These are phyloP conservation scores for Reticulitermes lucifugus DNA, from an alignment of 2,888 invertebrate genomes.

Conservation along the genomic window DNA sequence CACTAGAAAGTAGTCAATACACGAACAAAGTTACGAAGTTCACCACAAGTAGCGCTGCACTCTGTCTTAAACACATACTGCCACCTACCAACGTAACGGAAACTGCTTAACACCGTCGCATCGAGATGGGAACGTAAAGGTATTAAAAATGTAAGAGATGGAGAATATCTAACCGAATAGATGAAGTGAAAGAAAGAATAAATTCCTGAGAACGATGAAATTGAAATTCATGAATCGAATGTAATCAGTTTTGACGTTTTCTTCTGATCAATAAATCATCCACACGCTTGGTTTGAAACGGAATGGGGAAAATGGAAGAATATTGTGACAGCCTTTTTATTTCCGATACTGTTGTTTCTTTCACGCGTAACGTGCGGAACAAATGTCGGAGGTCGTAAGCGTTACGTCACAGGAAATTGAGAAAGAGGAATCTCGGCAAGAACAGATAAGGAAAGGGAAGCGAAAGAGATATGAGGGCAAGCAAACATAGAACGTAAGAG, in stretches of 20 bases:
- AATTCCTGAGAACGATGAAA: slow-evolving; percentile 12
- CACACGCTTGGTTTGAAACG: background rate
- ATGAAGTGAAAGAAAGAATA: slow-evolving; percentile 26
- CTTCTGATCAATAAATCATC: background rate
- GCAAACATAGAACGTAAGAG: background rate
- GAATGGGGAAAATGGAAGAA: background rate
- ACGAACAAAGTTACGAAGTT: background rate
- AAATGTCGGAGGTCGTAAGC: background rate
- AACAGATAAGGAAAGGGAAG: background rate
- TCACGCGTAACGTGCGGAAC: background rate
- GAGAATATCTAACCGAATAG: slow-evolving; percentile 1
- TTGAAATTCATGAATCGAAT: slow-evolving; percentile 40
- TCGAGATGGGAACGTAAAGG: background rate
- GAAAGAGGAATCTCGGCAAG: background rate
- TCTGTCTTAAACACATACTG: background rate
- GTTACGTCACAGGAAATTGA: background rate
- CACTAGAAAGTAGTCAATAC: background rate
- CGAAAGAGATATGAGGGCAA: background rate
- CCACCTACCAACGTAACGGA: background rate
- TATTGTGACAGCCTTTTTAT: slow-evolving; percentile 2
- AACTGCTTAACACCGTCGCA: background rate
- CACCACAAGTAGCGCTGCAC: background rate
- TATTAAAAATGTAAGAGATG: slow-evolving; percentile 25
- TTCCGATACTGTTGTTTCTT: background rate
- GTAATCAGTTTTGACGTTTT: slow-evolving; percentile 26